phyloP scores from a whole-genome alignment of 2,888 invertebrate genomes.

The Heliconius cydno region DNA sequence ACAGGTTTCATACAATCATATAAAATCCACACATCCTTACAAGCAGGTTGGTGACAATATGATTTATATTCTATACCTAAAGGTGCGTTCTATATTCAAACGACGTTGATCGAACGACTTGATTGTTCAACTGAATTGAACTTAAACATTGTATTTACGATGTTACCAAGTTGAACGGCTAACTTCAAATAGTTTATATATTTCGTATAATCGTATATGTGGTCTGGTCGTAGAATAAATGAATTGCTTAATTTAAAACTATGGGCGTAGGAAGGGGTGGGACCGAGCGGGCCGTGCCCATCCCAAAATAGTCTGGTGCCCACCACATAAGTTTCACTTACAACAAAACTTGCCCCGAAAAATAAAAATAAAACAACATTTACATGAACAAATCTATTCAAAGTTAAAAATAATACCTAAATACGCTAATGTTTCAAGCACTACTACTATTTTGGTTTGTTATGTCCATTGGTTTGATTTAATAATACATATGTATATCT shows the following conservation, averaged over 20 bases:
- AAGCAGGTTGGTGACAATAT: conserved; percentile 15
- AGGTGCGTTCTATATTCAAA: conserved; percentile 21
- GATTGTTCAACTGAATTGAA: conserved; percentile 25
- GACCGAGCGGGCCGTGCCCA: no score
- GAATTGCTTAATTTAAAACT: not conserved
- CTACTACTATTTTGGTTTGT: no score
- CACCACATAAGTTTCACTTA: no score
- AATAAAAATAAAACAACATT: no score
- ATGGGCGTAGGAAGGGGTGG: no score
- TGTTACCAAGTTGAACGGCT: conserved; percentile 21
- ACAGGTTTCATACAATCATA: not conserved
- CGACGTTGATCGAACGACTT: conserved; percentile 30
- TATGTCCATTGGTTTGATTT: no score
- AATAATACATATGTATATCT: no score
- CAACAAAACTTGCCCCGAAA: no score
- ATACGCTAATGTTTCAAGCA: no score
- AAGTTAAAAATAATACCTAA: no score
- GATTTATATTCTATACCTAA: conserved; percentile 24
- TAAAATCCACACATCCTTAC: conserved; percentile 3
- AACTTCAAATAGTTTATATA: conserved; percentile 2
- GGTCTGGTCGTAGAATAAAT: not conserved
- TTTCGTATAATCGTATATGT: not conserved
- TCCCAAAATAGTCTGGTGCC: no score
- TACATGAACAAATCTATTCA: no score
- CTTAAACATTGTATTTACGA: conserved; percentile 30